phyloP scores from a whole-genome alignment of 2,888 invertebrate genomes.

The Odontomyia ornata region DNA sequence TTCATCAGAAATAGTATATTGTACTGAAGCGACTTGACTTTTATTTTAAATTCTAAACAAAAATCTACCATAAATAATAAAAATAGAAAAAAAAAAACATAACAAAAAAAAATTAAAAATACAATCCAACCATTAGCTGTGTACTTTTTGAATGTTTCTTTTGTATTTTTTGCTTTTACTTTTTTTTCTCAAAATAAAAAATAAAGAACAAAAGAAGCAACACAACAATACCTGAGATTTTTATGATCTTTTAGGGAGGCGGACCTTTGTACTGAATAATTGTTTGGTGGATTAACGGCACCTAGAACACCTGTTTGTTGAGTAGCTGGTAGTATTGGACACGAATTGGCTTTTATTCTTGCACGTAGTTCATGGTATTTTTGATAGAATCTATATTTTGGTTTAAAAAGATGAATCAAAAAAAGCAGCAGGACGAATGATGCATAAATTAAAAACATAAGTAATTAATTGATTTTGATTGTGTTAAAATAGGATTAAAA shows the following conservation, averaged over 20 bases:
- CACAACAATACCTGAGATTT: slow-evolving; percentile 61
- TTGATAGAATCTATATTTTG: slow-evolving; percentile 81
- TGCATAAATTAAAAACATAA: slow-evolving; percentile 48
- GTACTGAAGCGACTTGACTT: slow-evolving; percentile 2
- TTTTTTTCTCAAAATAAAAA: slow-evolving; percentile 24
- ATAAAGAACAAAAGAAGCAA: slow-evolving; percentile 16
- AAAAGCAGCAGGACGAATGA: slow-evolving; percentile 46
- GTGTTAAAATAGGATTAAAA: slow-evolving; percentile 19
- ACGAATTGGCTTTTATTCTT: slow-evolving; percentile 87
- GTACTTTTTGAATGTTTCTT: not conserved
- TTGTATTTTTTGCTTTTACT: not conserved
- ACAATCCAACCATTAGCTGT: not conserved
- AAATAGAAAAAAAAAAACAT: slow-evolving; percentile 4
- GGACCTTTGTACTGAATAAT: slow-evolving; percentile 68
- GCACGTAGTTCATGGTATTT: slow-evolving; percentile 87
- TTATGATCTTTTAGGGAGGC: slow-evolving; percentile 69
- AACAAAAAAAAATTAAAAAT: not conserved
- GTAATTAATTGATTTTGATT: slow-evolving; percentile 40
- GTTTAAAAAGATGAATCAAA: slow-evolving; percentile 48
- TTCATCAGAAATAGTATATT: not conserved
- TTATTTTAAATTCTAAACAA: not conserved
- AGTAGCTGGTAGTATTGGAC: slow-evolving; percentile 76
- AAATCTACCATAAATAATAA: not conserved
- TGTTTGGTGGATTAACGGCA: slow-evolving; percentile 65
- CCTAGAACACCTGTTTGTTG: slow-evolving; percentile 61